Base-by-base conservation (phyloP, 2,888 invertebrate species). In the Ctenicera cuprea region DNA sequence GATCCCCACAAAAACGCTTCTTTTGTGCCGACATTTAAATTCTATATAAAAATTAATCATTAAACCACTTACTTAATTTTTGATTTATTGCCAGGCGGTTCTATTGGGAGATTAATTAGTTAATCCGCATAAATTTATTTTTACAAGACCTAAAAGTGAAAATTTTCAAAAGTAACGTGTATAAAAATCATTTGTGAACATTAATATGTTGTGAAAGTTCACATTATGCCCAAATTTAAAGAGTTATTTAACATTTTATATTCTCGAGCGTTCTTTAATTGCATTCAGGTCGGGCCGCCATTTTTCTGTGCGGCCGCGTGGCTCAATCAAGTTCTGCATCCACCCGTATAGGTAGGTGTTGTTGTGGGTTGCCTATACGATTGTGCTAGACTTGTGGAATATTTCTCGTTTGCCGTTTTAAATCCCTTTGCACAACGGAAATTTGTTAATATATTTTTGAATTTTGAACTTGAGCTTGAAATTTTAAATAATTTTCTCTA, bases 271-370 rank as follows among this genome's bases (percentile, higher is more conserved):
- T n/a, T 1, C n/a, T 9, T 11, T 20, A 38, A 59, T 59, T 38
- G 38, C 41, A 9, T 4, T 37, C 59, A 59, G 14, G 59, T 59
- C 59, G 59, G 59, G n/a, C 59, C 59, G 59, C 59, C 59, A 59
- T 59, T 59, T 52, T 59, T 59, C 22, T 59, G n/a, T 18, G 38
- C 41, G 1, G 37, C 59, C 33, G 33, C 33, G 59, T 38, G 59
- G 38, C 20, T 11, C 26, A 12, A 16, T 20, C 4, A 9, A 38
- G 38, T 12, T 38, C 59, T 14, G 38, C 54, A 54, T 54, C 54
- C 54, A 26, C 54, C 14, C 22, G 30, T 30, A 22, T 30, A 54
- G 54, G 54, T 54, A 30, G 14, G 45, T n/a, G 14, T 18, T 30
- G 14, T 54, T 26, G 54, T 54, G 54, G 54, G 54, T 54, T 54